Evolutionary conservation across 2,888 invertebrate species (phyloP), one percentile per base, ranked within the genome.

Genomic region (Cryptocheilus praepositus): DNA sequence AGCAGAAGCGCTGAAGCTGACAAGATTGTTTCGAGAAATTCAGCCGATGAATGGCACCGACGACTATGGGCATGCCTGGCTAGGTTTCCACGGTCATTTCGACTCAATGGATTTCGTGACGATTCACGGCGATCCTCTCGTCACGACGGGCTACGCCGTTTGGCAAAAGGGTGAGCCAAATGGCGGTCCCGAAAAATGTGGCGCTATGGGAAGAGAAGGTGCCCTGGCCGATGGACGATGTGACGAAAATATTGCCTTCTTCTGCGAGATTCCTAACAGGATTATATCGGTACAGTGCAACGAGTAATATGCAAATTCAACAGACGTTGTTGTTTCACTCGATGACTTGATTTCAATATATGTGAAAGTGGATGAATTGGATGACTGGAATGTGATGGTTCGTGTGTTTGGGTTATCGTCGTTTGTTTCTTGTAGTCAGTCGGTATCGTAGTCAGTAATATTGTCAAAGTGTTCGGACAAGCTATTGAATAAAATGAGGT

Each of bases 11-110:
- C 56, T 61, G 58, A 63, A 61, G 51, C 56, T 69, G 5, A 11
- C 21, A 4, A 18, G 44, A 25, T 49, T 75, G 11, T 70, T 66
- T n/a, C 25, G 45, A 15, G 61, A 44, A 2, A 61, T 54, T 28
- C 19, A 36, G 43, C 13, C 64, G 45, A 59, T 66, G 46, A 54
- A 57, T 36, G 67, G 46, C 5, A 18, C 58, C 3, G 62, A 54
- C 8, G 36, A 62, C 19, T 57, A 36, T 15, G 52, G 25, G 0
- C 61, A 57, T 49, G 63, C 67, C 4, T 73, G 61, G 60, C 53
- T 76, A n/a, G 73, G 76, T 22, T 69, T 71, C 51, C 67, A 72
- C 61, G 7, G 36, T 36, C 36, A 36, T 36, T 36, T 36, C 36
- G 36, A 36, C 36, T 36, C 36, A 1, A 36, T 69, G 15, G 63